A percentile compares a stretch with the other conserved stretches of the same genome.
These are phyloP conservation scores for Agrotis exclamationis DNA, from an alignment of 2,888 invertebrate species.

Conservation along the genomic window DNA sequence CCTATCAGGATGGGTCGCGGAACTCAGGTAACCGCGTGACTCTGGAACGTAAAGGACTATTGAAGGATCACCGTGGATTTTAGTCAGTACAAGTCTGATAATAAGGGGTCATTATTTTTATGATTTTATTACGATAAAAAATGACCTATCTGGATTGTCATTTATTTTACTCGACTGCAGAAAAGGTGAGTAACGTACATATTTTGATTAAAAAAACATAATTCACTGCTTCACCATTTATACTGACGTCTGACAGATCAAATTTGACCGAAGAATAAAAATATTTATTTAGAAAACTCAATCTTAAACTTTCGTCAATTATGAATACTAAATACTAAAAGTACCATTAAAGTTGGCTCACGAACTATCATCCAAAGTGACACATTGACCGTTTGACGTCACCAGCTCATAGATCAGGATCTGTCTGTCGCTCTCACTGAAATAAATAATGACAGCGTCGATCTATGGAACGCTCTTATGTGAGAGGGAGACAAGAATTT, in stretches of 20 bases:
- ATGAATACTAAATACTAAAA: constrained; percentile 10
- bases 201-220: background rate
- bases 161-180: background rate
- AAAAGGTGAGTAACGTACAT: background rate
- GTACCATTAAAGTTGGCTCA: constrained; percentile 7
- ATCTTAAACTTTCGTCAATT: background rate
- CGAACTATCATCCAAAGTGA: constrained; percentile 23
- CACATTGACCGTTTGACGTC: constrained; percentile 48
- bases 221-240: no score
- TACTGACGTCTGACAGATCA: no score
- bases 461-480: constrained; percentile 65
- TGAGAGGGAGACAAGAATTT: constrained; percentile 28
- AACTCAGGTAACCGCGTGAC: no score
- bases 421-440: constrained; percentile 74
- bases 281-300: no score
- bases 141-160: background rate
- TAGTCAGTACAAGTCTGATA: no score
- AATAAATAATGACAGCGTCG: constrained; percentile 81
- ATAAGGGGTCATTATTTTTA: no score
- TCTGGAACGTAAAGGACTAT: no score
- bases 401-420: constrained; percentile 76
- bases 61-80: no score
- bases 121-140: no score
- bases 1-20: background rate
- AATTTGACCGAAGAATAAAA: no score